Conservation (phyloP, 92 coral and sea anemone species). For the Porites lobata region DNA sequence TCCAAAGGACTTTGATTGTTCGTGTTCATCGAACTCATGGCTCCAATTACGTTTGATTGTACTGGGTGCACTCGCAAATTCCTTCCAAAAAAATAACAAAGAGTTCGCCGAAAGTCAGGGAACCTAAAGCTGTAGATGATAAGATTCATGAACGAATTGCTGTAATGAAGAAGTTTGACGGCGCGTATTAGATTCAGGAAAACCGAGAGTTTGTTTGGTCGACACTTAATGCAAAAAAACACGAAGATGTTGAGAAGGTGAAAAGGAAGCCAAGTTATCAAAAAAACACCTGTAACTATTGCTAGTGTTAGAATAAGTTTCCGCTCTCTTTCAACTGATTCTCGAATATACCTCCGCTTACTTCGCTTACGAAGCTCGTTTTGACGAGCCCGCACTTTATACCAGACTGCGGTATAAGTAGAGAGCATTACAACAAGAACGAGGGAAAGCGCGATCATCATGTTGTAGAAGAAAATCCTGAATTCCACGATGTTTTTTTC, state of each 20-base stretch:
- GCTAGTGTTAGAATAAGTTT: slow-evolving; percentile 56
- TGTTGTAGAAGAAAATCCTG: slow-evolving; percentile 47
- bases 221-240: slow-evolving; percentile 47
- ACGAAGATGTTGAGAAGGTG: slow-evolving; percentile 54
- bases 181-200: slow-evolving; percentile 23
- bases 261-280: slow-evolving; percentile 68
- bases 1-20: slow-evolving; percentile 8
- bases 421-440: slow-evolving; percentile 50
- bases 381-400: slow-evolving; percentile 47
- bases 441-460: slow-evolving; percentile 56
- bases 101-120: slow-evolving; percentile 69
- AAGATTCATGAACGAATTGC: slow-evolving; percentile 63
- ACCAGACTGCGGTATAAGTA: slow-evolving; percentile 65
- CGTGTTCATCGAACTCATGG: slow-evolving; percentile 17
- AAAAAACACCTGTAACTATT: slow-evolving; percentile 66
- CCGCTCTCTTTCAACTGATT: slow-evolving; percentile 43
- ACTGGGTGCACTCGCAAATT: slow-evolving; percentile 7
- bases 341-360: slow-evolving; percentile 43
- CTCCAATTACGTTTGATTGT: slow-evolving; percentile 9
- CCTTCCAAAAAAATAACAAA: slow-evolving; percentile 37
- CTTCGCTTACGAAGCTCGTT: slow-evolving; percentile 13
- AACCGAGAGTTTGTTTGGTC: neutral
- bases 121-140: slow-evolving; percentile 59
- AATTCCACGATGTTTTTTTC: slow-evolving; percentile 22
- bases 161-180: slow-evolving; percentile 70